These are phyloP conservation scores for Saxicola maurus DNA, from an alignment of 2,797 vertebrate species.

Conservation along the genomic window DNA sequence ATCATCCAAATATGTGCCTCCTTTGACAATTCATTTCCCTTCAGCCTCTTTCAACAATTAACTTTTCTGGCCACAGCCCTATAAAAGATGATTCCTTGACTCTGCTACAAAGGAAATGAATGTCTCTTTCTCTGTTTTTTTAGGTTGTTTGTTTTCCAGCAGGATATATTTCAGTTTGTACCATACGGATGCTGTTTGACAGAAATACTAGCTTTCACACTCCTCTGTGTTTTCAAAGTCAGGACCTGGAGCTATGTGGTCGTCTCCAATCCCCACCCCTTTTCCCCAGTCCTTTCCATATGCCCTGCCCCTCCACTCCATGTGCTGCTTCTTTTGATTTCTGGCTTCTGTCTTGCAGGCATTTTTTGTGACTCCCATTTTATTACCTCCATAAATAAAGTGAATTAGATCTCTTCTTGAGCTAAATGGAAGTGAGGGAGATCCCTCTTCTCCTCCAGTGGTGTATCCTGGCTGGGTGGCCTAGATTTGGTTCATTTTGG, in stretches of 20 bases:
- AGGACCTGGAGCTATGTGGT: neutral
- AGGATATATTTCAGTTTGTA: neutral
- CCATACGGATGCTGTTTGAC: neutral
- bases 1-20: neutral
- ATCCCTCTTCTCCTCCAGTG: neutral
- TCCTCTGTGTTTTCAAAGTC: neutral
- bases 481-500: neutral
- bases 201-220: neutral
- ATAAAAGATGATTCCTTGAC: neutral
- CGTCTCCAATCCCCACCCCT: neutral
- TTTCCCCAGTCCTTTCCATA: neutral
- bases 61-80: neutral
- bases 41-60: neutral
- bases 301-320: fast-evolving
- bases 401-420: neutral
- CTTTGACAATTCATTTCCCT: conserved; percentile 42
- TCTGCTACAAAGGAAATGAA: neutral
- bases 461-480: neutral
- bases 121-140: neutral
- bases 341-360: neutral
- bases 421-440: neutral
- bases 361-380: neutral
- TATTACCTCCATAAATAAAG: neutral
- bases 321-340: neutral
- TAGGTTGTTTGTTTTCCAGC: neutral